A percentile compares a stretch with the other conserved stretches of the same genome.
phyloP scores from a whole-genome alignment of 2,113 vertebrate genomes.

The Cygnus atratus region DNA sequence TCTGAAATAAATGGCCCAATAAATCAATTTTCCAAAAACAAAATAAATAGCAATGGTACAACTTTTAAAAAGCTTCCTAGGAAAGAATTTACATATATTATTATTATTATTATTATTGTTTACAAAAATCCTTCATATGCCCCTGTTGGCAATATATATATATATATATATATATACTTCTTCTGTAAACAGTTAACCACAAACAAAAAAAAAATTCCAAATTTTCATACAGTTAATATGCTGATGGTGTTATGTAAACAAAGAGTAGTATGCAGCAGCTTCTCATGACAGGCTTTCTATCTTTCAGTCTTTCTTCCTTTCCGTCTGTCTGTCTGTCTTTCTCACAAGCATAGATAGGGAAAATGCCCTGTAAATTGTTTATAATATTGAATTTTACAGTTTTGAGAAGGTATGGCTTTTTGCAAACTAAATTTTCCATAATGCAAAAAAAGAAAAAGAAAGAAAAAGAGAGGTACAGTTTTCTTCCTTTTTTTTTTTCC shows the following conservation, averaged over 20 bases:
- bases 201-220: conserved; percentile 18
- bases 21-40: conserved; percentile 31
- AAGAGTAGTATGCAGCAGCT: conserved; percentile 50
- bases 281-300: background rate
- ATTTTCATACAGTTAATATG: conserved; percentile 47
- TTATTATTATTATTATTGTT: conserved; percentile 38
- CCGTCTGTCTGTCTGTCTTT: background rate
- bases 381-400: background rate
- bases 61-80: conserved; percentile 29
- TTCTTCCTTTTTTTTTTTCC: background rate
- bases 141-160: conserved; percentile 25
- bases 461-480: background rate
- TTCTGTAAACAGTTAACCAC: conserved; percentile 72
- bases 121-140: conserved; percentile 66
- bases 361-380: background rate
- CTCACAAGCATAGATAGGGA: background rate
- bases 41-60: conserved; percentile 67
- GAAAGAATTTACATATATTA: conserved; percentile 54
- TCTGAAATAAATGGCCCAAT: conserved; percentile 34
- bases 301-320: background rate
- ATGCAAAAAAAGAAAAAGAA: background rate
- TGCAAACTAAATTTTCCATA: background rate
- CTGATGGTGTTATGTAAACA: conserved; percentile 68
- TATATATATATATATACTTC: conserved; percentile 41
- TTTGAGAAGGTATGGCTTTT: background rate